Evolutionary conservation across 2,797 vertebrate genomes (phyloP).

Genomic region (Lepidocolaptes lacrymiger): DNA sequence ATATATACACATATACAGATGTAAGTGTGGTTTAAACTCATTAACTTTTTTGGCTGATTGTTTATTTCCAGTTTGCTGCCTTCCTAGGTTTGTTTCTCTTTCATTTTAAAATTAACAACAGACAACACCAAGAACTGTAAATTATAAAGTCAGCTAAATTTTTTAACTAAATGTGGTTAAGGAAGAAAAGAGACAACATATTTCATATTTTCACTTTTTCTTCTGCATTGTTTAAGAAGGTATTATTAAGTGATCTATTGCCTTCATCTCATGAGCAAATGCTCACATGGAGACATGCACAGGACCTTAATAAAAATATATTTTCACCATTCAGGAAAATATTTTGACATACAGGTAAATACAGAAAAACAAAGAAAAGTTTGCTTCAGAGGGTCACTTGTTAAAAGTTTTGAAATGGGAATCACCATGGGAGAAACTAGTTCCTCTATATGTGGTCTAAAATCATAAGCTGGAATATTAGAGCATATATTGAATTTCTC

Average conservation of each 20-base stretch:
- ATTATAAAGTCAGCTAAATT: neutral
- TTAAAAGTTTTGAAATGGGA: neutral
- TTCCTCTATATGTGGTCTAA: fast-evolving
- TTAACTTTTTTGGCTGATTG: neutral
- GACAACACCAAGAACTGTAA: neutral
- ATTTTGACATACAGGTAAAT: neutral
- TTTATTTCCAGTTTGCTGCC: neutral
- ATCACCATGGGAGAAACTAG: neutral
- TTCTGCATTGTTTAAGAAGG: neutral
- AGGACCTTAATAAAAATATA: neutral
- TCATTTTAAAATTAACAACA: neutral
- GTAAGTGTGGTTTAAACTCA: neutral
- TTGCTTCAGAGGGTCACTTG: neutral
- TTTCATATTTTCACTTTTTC: neutral
- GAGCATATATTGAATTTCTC: neutral
- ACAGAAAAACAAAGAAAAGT: neutral
- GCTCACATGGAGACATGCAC: neutral
- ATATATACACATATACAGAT: too few species aligned
- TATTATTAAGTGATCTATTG: neutral
- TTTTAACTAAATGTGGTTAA: neutral
- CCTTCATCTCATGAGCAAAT: neutral
- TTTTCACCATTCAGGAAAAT: neutral
- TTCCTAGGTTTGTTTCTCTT: neutral
- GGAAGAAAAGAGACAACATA: neutral
- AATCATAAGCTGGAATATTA: neutral